phyloP scores from a whole-genome alignment of 2,888 invertebrate species.

The Litoditis marina region DNA sequence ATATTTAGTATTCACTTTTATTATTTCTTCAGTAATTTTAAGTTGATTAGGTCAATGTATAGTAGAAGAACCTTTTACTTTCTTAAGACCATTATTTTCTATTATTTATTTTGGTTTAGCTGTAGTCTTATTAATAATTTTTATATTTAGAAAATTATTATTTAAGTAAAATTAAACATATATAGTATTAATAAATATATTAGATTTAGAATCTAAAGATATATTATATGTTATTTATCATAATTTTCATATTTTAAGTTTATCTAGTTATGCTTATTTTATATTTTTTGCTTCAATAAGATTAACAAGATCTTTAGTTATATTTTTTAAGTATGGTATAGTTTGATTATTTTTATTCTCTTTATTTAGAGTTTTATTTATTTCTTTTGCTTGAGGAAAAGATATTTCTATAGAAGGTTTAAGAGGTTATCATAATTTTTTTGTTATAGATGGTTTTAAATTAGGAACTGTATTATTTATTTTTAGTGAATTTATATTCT shows the following conservation, averaged over 20 bases:
- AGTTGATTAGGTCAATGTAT: slow-evolving; percentile 45
- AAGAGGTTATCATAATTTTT: slow-evolving; percentile 55
- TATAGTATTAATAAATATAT: slow-evolving; percentile 41
- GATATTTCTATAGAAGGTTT: slow-evolving; percentile 52
- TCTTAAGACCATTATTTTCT: slow-evolving; percentile 43
- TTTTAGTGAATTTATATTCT: slow-evolving; percentile 72
- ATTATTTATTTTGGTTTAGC: slow-evolving; percentile 45
- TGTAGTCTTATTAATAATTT: slow-evolving; percentile 37
- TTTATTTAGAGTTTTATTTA: slow-evolving; percentile 44
- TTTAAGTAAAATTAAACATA: slow-evolving; percentile 39
- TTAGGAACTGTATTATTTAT: slow-evolving; percentile 74
- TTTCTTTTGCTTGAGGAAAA: slow-evolving; percentile 45
- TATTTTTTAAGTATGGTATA: slow-evolving; percentile 51
- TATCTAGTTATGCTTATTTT: slow-evolving; percentile 49
- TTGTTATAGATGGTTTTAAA: slow-evolving; percentile 55
- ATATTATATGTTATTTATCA: slow-evolving; percentile 41
- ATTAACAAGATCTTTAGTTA: slow-evolving; percentile 47
- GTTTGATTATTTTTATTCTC: slow-evolving; percentile 41
- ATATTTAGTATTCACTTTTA: slow-evolving; percentile 39
- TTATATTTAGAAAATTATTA: slow-evolving; percentile 27
- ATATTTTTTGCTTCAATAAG: slow-evolving; percentile 43
- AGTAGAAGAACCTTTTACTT: slow-evolving; percentile 39
- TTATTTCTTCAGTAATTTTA: slow-evolving; percentile 38
- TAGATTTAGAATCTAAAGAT: slow-evolving; percentile 47
- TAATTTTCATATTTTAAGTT: slow-evolving; percentile 55